Conservation (phyloP, 2,797 vertebrate species). For the Holocentrus rufus region DNA sequence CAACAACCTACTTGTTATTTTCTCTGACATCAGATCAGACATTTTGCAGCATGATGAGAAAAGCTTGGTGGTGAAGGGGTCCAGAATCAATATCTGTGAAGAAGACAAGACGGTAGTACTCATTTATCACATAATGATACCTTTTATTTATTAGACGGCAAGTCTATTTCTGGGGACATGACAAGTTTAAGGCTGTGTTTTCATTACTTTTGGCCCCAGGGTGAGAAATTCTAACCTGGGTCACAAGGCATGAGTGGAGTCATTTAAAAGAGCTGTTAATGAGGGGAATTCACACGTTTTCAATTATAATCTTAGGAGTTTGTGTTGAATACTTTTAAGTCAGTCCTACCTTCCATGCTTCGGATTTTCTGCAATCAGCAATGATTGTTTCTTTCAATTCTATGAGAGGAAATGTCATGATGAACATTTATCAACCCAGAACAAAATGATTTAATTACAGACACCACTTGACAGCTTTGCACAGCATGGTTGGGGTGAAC, state of each 20-base stretch:
- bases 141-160: background rate
- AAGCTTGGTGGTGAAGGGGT: constrained; percentile 93
- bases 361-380: constrained; percentile 89
- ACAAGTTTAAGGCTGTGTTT: background rate
- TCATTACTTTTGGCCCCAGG: background rate
- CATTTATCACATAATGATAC: background rate
- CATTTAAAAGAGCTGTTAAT: background rate
- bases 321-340: background rate
- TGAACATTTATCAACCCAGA: background rate
- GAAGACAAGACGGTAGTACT: background rate
- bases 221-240: background rate
- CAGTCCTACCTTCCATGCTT: constrained; percentile 93
- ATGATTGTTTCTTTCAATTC: constrained; percentile 89
- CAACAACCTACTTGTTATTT: constrained; percentile 87
- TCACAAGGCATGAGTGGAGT: background rate
- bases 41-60: constrained; percentile 96
- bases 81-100: constrained; percentile 91
- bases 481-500: background rate
- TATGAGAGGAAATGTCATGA: constrained; percentile 63
- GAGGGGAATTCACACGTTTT: background rate
- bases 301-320: too few relatives aligned
- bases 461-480: background rate
- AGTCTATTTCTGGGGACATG: background rate
- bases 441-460: background rate
- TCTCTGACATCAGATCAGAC: constrained; percentile 91